These are phyloP conservation scores for Chelonus insularis DNA, from an alignment of 1,140 invertebrate genomes.

Conservation along the genomic window DNA sequence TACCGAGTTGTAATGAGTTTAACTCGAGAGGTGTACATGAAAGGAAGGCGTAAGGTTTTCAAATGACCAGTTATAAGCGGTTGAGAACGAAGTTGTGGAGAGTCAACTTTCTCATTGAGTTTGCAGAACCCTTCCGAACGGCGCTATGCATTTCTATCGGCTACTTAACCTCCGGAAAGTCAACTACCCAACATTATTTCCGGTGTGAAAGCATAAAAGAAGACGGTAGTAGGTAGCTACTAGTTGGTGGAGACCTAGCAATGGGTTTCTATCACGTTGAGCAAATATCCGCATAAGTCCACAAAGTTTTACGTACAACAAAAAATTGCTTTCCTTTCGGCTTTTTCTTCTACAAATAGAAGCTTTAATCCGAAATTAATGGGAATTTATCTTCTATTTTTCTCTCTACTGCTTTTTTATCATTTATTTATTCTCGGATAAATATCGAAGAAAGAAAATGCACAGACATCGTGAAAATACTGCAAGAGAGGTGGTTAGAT, in stretches of 20 bases:
- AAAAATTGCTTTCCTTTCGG: slow-evolving; percentile 8
- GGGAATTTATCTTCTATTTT: not conserved
- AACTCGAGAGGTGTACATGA: too few species aligned
- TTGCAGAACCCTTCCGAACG: slow-evolving; percentile 23
- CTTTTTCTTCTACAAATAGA: not conserved
- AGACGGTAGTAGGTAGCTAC: not conserved
- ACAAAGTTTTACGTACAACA: slow-evolving; percentile 5
- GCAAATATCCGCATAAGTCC: slow-evolving; percentile 11
- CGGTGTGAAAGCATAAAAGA: slow-evolving; percentile 18
- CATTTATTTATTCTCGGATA: not conserved
- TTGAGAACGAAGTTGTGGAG: not conserved
- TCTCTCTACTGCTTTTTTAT: not conserved
- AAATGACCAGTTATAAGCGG: slow-evolving; percentile 2
- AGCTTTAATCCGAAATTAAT: slow-evolving; percentile 10
- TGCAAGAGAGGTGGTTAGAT: not conserved
- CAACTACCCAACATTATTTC: slow-evolving; percentile 32
- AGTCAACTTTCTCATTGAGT: slow-evolving; percentile 9
- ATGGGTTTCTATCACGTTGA: slow-evolving; percentile 3
- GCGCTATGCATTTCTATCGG: slow-evolving; percentile 52
- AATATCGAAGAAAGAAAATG: not conserved
- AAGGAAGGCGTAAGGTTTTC: not conserved
- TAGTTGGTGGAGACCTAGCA: not conserved
- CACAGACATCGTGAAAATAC: not conserved
- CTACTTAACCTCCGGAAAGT: slow-evolving; percentile 43
- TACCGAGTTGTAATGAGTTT: too few species aligned